A percentile compares a stretch with the other conserved stretches of the same genome.
These are phyloP conservation scores for Origma solitaria DNA, from an alignment of 2,113 vertebrate genomes.

Conservation along the genomic window DNA sequence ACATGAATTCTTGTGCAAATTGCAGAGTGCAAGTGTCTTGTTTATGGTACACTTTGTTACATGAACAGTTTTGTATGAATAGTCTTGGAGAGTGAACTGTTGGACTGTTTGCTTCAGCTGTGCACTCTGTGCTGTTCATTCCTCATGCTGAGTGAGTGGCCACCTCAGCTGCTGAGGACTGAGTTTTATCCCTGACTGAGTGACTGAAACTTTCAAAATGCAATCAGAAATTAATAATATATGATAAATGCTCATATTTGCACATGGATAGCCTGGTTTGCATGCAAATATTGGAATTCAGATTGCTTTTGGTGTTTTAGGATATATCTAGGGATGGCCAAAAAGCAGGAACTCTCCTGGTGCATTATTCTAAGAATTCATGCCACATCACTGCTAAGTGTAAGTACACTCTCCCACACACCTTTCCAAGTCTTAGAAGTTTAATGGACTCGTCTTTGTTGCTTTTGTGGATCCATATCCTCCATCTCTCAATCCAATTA, in stretches of 20 bases:
- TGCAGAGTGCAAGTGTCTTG: background rate
- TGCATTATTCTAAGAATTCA: constrained; percentile 3
- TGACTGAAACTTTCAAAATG: constrained; percentile 23
- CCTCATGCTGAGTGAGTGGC: background rate
- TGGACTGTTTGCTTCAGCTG: background rate
- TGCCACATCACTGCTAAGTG: background rate
- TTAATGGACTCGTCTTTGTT: background rate
- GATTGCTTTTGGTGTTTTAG: background rate
- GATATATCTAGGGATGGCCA: background rate
- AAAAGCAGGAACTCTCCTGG: background rate
- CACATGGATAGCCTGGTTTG: background rate
- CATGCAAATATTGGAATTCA: constrained; percentile 23
- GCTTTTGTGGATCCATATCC: background rate
- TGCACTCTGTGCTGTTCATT: background rate
- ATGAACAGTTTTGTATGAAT: background rate
- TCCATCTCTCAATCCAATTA: background rate
- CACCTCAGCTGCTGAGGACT: background rate
- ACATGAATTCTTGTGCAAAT: background rate
- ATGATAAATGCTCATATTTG: constrained; percentile 21
- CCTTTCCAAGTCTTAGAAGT: background rate
- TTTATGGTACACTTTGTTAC: background rate
- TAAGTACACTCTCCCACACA: background rate
- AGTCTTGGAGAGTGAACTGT: background rate
- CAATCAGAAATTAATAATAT: constrained; percentile 46
- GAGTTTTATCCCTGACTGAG: background rate